A percentile compares a stretch with the other conserved stretches of the same genome.
These are phyloP conservation scores for Mastacembelus armatus DNA, from an alignment of 2,797 vertebrate genomes.

Conservation along the genomic window DNA sequence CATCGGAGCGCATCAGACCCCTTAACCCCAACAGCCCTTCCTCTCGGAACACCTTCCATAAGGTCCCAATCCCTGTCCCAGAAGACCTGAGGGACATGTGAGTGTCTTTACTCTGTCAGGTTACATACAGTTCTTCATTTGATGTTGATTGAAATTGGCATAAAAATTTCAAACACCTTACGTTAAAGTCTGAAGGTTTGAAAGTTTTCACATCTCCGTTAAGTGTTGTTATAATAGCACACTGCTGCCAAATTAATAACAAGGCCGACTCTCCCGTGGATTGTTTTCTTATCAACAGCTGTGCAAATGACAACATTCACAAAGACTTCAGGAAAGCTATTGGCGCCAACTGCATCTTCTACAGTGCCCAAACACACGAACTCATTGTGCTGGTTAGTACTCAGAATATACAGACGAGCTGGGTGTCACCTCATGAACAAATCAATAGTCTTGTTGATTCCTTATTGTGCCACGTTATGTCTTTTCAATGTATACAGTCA, in stretches of 20 bases:
- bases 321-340: conserved; percentile 96
- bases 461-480: too few relatives aligned
- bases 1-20: conserved; percentile 90
- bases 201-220: background rate
- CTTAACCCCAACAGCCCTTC: conserved; percentile 92
- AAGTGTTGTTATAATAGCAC: conserved; percentile 2
- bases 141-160: background rate
- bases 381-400: conserved; percentile 90
- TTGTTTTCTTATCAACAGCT: conserved; percentile 80
- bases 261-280: conserved; percentile 22
- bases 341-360: conserved; percentile 92
- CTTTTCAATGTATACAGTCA: too few relatives aligned
- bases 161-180: background rate
- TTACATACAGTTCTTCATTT: background rate
- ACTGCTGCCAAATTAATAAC: conserved; percentile 25
- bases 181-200: conserved; percentile 1
- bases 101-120: conserved; percentile 59
- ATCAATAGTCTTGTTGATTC: background rate
- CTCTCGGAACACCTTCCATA: conserved; percentile 89
- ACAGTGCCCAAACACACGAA: conserved; percentile 86
- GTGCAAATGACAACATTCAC: conserved; percentile 90
- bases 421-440: background rate
- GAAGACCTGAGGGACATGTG: conserved; percentile 93
- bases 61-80: conserved; percentile 88
- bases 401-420: background rate